A percentile compares a stretch with the other conserved stretches of the same genome.
Evolutionary conservation across 2,113 vertebrate species (phyloP).

Genomic region (Phocoena sinus): DNA sequence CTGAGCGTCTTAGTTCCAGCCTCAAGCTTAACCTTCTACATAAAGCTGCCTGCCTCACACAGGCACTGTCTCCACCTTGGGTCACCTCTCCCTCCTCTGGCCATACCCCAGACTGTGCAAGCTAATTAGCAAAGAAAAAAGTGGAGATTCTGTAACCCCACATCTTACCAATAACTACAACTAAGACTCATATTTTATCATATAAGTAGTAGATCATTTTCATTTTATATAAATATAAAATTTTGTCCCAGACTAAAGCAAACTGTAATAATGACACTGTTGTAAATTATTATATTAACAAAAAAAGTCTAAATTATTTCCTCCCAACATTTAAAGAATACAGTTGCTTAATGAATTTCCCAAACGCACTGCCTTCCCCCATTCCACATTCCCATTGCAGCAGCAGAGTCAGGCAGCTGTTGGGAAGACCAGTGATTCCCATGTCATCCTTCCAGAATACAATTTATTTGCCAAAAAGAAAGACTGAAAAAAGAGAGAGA

Average conservation of each 20-base stretch:
- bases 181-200: constrained; percentile 48
- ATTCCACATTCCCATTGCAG: not conserved
- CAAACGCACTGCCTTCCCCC: constrained; percentile 32
- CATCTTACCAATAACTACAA: constrained; percentile 39
- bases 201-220: constrained; percentile 64
- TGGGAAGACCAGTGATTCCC: constrained; percentile 46
- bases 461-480: constrained; percentile 61
- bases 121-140: constrained; percentile 19
- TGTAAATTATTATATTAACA: constrained; percentile 41
- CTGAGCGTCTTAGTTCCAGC: not conserved
- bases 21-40: not conserved
- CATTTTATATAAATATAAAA: constrained; percentile 67
- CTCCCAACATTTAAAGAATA: constrained; percentile 59
- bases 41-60: fast-evolving
- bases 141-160: not conserved
- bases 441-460: constrained; percentile 45
- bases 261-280: constrained; percentile 65
- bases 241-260: constrained; percentile 59
- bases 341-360: constrained; percentile 53
- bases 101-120: not conserved
- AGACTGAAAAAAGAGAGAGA: constrained; percentile 6
- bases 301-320: constrained; percentile 48
- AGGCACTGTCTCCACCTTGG: not conserved
- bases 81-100: no score
- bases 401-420: not conserved